Base-by-base conservation (phyloP, 2,888 invertebrate species). In the Drosophila kambysellisi region DNA sequence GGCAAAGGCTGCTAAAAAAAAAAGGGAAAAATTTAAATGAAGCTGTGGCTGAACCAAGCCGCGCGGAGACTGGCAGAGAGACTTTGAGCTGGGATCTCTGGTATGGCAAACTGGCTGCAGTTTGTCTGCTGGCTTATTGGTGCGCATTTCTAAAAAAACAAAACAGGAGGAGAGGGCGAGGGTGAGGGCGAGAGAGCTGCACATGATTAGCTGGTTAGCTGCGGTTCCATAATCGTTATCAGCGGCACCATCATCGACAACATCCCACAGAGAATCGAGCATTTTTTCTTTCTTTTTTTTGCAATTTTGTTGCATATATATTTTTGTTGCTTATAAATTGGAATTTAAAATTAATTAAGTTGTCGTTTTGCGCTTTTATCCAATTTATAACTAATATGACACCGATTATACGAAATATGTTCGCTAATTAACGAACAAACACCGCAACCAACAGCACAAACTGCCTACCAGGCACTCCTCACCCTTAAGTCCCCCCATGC, bases 371-470 rank as follows among this genome's bases (percentile, higher is more conserved):
- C 89, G 91, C 92, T 91, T 91, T 92, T 92, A 92, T 91, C 91
- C 91, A 92, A 92, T 92, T 92, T 92, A 92, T 92, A 92, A 92
- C 92, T 92, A 92, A 92, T 92, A 92, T 92, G 92, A 92, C 92
- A 92, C 91, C 92, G 92, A 92, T 92, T 92, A 92, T 92, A 91
- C 92, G 92, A 92, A 92, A 92, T 92, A 92, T 92, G 92, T 92
- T 92, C 92, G 90, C 92, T 92, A 92, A 92, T 92, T 92, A 92
- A 92, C 92, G 92, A 90, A 90, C 92, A 91, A 92, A 92, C 92
- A 92, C 91, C 90, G 72, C 83, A 79, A 52, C 64, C 65, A 60
- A 72, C 70, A 51, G 43, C 20, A 15, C 30, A 54, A 59, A 59
- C 65, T 32, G 43, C 37, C 51, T 66, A 8, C 56, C 46, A 25